phyloP scores from a whole-genome alignment of 2,888 invertebrate species.

The Prosapia bicincta region DNA sequence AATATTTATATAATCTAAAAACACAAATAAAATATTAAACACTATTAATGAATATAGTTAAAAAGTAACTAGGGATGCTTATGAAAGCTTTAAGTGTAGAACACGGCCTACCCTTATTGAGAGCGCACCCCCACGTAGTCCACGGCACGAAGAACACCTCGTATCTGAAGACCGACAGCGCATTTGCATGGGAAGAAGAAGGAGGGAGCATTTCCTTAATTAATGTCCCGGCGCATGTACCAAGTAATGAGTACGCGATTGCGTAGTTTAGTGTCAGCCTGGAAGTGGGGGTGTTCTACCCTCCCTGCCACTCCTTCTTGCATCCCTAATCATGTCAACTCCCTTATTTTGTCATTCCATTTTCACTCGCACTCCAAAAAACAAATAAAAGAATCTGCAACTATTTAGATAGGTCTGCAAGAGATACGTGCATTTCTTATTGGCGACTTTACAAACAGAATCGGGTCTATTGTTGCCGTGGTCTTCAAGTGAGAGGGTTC shows the following conservation, averaged over 20 bases:
- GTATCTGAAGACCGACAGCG: not conserved
- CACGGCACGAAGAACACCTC: not conserved
- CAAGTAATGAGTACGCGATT: slow-evolving; percentile 30
- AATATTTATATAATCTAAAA: too few relatives aligned
- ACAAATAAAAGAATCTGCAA: not conserved
- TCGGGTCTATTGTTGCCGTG: too few relatives aligned
- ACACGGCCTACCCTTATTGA: not conserved
- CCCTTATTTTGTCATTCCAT: slow-evolving; percentile 2
- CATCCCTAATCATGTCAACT: slow-evolving; percentile 16
- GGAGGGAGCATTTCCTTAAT: slow-evolving; percentile 19
- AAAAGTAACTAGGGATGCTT: too few relatives aligned
- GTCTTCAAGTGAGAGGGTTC: too few relatives aligned
- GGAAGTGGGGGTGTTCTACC: not conserved
- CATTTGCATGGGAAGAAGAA: not conserved
- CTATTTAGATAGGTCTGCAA: not conserved
- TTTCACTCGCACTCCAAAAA: not conserved
- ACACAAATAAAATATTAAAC: too few relatives aligned
- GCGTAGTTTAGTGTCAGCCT: slow-evolving; percentile 28
- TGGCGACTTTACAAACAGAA: too few relatives aligned
- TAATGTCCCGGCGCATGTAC: slow-evolving; percentile 30
- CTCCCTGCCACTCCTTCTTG: slow-evolving; percentile 11
- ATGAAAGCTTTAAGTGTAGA: too few relatives aligned
- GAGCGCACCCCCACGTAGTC: not conserved
- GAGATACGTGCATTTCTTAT: not conserved
- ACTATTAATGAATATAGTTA: too few relatives aligned